Base-by-base conservation (phyloP, 2,113 vertebrate species). In the Protobothrops mucrosquamatus region DNA sequence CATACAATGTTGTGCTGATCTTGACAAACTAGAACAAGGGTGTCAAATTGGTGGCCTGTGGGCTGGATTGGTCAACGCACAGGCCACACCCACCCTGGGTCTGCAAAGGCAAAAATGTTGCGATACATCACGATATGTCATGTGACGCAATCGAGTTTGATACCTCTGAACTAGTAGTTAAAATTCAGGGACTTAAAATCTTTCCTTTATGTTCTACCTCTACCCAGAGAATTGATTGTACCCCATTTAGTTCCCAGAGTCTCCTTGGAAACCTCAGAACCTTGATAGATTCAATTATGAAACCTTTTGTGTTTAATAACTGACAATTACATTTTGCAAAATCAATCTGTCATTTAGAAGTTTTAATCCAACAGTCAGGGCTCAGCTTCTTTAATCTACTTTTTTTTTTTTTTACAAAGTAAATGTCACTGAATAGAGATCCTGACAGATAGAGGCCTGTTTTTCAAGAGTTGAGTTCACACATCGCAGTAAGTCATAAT, bases 331-430 rank as follows among this genome's bases (percentile, higher is more conserved):
- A 90, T 89, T 69, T 92, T 85, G 57, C 87, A 94, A 94, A 91
- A 93, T 87, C 90, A 93, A 91, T 86, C 89, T 93, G 90, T 93
- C 87, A 93, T 90, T 94, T 89, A 81, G 26, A 57, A 93, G 57
- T 88, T 74, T 89, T 93, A 89, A 94, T 55, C 51, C 74, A 93
- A 55, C 57, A 57, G 59, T 74, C 55, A 24, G 52, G 69, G 59
- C 59, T 93, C 46, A 39, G 43, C 6, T 81, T 89, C 48, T 91
- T 64, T 87, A 87, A 91, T 74, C 15, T 91, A 2, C 87, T 18
- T 20, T 34, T 15, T 34, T 81, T 81, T 46, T 46, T 74, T 34
- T 34, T 26, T 24, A 55, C 48, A 6, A 69, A 59, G 23, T 54
- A 56, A 93, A 74, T 87, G 24, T 43, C 24, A 87, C 46, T 54